Conservation (phyloP, 2,113 vertebrate genomes). For the Struthidea cinerea region DNA sequence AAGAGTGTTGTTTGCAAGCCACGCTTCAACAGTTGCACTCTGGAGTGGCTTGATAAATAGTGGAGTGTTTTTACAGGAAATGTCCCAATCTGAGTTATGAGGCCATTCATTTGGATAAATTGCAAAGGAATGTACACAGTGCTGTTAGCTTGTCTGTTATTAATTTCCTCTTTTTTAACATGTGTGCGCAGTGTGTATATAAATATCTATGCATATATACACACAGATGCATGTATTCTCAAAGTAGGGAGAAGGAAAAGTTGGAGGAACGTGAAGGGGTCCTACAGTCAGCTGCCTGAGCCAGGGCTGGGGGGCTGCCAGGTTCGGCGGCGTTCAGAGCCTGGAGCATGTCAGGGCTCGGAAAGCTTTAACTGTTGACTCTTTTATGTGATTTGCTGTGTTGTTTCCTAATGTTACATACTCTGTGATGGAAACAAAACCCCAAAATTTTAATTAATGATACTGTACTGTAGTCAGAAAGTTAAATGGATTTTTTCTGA, state of each 20-base stretch:
- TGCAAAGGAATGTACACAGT: not conserved
- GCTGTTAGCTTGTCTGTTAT: not conserved
- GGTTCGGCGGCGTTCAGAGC: fast-evolving
- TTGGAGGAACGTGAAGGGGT: not conserved
- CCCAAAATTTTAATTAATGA: not conserved
- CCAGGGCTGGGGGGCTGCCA: not conserved
- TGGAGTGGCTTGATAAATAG: not conserved
- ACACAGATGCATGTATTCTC: not conserved
- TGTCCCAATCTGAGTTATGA: not conserved
- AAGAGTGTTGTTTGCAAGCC: not conserved
- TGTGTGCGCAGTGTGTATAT: not conserved
- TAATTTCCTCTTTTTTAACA: not conserved
- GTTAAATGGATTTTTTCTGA: not conserved
- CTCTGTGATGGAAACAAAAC: not conserved
- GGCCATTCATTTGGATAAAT: not conserved
- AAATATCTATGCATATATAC: not conserved
- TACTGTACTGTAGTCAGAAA: not conserved
- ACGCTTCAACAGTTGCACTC: not conserved
- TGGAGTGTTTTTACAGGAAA: constrained; percentile 7
- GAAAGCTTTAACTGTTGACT: not conserved
- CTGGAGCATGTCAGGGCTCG: not conserved
- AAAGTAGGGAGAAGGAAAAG: not conserved
- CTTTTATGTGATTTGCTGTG: not conserved
- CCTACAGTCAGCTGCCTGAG: not conserved
- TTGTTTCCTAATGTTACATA: not conserved